These are phyloP conservation scores for Mormyrus lacerda DNA, from an alignment of 2,113 vertebrate species.

Conservation along the genomic window DNA sequence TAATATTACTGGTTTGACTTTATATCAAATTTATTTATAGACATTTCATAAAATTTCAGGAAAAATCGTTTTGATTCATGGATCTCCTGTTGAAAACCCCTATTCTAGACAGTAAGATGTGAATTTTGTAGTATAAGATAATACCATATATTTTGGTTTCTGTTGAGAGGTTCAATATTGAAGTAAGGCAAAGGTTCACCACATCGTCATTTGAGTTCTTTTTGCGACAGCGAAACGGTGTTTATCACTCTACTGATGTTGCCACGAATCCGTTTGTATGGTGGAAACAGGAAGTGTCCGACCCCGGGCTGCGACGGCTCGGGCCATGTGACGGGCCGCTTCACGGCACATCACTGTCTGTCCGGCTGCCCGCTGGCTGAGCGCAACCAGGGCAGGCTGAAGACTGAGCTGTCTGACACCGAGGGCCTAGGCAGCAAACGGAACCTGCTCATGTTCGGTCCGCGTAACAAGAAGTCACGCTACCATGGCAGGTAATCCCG, in stretches of 20 bases:
- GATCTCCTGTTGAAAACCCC: not conserved
- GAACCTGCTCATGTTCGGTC: constrained; percentile 74
- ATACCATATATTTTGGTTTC: not conserved
- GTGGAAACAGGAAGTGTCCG: constrained; percentile 82
- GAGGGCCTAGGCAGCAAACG: constrained; percentile 73
- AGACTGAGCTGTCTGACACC: constrained; percentile 78
- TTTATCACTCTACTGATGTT: not conserved
- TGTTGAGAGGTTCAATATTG: not conserved
- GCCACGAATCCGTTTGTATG: not conserved
- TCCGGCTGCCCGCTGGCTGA: constrained; percentile 94
- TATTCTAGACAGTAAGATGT: not conserved
- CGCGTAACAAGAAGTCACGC: constrained; percentile 81
- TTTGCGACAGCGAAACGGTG: not conserved
- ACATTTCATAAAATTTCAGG: not conserved
- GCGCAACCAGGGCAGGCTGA: constrained; percentile 87
- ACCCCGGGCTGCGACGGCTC: constrained; percentile 94
- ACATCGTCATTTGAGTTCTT: not conserved
- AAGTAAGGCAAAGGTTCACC: not conserved
- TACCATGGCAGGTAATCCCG: constrained; percentile 79
- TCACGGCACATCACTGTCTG: constrained; percentile 95
- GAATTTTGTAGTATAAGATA: not conserved
- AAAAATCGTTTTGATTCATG: not conserved
- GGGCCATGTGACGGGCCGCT: constrained; percentile 91
- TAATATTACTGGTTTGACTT: not conserved
- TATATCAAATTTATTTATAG: not conserved